A percentile compares a stretch with the other conserved stretches of the same genome.
These are phyloP conservation scores for Calosoma granatense DNA, from an alignment of 1,140 invertebrate genomes.

Conservation along the genomic window DNA sequence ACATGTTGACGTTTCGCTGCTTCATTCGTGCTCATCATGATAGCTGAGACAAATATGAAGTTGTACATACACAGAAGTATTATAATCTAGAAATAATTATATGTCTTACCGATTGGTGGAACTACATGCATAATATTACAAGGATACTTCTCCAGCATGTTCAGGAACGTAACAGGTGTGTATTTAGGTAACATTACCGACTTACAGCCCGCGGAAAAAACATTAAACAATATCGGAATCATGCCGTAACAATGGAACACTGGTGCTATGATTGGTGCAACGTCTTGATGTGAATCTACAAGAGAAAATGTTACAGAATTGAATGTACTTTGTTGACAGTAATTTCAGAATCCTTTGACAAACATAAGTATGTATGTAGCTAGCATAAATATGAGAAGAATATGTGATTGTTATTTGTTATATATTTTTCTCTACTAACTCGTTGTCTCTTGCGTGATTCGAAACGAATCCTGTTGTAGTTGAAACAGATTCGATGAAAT, in stretches of 20 bases:
- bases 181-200: conserved; percentile 63
- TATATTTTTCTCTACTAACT: background rate
- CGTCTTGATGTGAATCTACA: conserved; percentile 38
- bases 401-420: background rate
- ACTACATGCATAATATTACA: conserved; percentile 41
- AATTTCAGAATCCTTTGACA: too few relatives aligned
- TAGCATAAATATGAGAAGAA: too few relatives aligned
- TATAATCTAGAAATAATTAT: conserved; percentile 15
- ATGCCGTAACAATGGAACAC: conserved; percentile 76
- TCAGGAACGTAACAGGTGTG: conserved; percentile 45
- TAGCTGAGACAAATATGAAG: too few relatives aligned
- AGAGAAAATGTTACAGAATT: conserved; percentile 15
- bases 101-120: conserved; percentile 47
- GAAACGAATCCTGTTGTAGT: conserved; percentile 25
- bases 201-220: conserved; percentile 47
- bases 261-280: conserved; percentile 52
- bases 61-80: too few relatives aligned
- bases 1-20: conserved; percentile 38
- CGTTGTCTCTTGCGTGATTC: conserved; percentile 13
- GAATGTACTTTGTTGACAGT: too few relatives aligned
- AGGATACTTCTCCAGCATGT: conserved; percentile 40
- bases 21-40: background rate
- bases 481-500: conserved; percentile 38
- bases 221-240: conserved; percentile 40
- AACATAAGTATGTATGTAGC: too few relatives aligned